A percentile compares a stretch with the other conserved stretches of the same genome.
Conservation (phyloP, 2,888 invertebrate genomes). For the Anarsia innoxiella region DNA sequence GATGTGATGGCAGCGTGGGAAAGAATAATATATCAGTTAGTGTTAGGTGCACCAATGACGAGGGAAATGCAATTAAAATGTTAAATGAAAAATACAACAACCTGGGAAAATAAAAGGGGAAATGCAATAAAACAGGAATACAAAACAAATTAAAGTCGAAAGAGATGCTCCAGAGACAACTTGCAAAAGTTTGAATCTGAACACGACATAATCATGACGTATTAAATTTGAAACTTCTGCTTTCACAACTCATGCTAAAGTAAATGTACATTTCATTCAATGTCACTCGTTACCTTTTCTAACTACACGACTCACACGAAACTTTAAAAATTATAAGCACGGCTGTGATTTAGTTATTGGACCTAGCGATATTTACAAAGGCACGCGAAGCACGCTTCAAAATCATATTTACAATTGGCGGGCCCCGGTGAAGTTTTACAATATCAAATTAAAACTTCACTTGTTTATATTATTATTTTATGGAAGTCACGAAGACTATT, state of each 20-base stretch:
- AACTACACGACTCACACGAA: conserved; percentile 23
- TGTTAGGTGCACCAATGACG: conserved; percentile 33
- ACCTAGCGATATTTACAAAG: conserved; percentile 39
- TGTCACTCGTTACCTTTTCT: conserved; percentile 8
- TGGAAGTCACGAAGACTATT: too few relatives aligned
- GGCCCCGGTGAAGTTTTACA: conserved; percentile 36
- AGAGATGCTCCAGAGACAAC: conserved; percentile 64
- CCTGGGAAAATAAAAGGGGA: conserved; percentile 25
- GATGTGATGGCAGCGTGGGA: conserved; percentile 68
- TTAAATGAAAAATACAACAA: conserved; percentile 15
- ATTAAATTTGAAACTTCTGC: conserved; percentile 3
- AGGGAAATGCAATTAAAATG: conserved; percentile 1
- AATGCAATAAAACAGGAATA: conserved; percentile 20
- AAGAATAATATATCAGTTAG: conserved; percentile 44
- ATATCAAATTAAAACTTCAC: too few relatives aligned
- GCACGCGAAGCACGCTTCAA: conserved; percentile 36
- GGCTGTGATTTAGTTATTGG: background rate
- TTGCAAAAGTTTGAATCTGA: conserved; percentile 1
- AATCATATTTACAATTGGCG: conserved; percentile 47
- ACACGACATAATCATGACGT: background rate
- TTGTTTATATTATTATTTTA: too few relatives aligned
- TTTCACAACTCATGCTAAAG: too few relatives aligned
- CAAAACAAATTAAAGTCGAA: conserved; percentile 39
- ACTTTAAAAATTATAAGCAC: conserved; percentile 21
- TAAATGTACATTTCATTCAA: conserved; percentile 2